A percentile compares a stretch with the other conserved stretches of the same genome.
These are phyloP conservation scores for Lepilemur ruficaudatus DNA, from an alignment of 2,797 vertebrate genomes.

Conservation along the genomic window DNA sequence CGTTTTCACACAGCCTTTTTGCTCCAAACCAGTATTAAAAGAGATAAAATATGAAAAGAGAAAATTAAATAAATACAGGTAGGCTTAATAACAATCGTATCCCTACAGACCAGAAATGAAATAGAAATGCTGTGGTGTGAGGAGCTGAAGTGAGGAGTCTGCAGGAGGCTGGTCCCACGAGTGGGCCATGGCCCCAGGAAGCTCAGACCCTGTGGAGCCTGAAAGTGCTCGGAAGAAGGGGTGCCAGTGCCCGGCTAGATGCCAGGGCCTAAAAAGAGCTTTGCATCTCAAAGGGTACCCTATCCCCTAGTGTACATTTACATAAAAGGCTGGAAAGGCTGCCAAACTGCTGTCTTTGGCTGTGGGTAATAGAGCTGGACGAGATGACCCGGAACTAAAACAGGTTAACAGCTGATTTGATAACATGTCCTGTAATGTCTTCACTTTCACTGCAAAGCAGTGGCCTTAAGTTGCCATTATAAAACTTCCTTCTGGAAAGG, in stretches of 20 bases:
- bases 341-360: not conserved
- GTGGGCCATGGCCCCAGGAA: no score
- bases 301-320: no score
- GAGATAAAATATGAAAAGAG: not conserved
- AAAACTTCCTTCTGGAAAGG: not conserved
- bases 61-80: not conserved
- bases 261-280: not conserved
- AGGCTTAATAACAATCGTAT: not conserved
- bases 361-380: not conserved
- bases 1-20: not conserved
- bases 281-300: not conserved
- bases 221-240: not conserved
- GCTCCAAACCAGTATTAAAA: not conserved
- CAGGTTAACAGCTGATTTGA: not conserved
- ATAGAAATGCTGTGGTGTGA: not conserved
- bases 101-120: not conserved
- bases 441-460: not conserved
- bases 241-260: not conserved
- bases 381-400: not conserved
- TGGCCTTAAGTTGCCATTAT: not conserved
- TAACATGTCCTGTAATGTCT: not conserved
- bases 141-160: not conserved
- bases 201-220: not conserved
- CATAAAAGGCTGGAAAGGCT: not conserved
- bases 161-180: not conserved